Conservation (phyloP, 2,888 invertebrate species). For the Pycnomerus fuliginosus region DNA sequence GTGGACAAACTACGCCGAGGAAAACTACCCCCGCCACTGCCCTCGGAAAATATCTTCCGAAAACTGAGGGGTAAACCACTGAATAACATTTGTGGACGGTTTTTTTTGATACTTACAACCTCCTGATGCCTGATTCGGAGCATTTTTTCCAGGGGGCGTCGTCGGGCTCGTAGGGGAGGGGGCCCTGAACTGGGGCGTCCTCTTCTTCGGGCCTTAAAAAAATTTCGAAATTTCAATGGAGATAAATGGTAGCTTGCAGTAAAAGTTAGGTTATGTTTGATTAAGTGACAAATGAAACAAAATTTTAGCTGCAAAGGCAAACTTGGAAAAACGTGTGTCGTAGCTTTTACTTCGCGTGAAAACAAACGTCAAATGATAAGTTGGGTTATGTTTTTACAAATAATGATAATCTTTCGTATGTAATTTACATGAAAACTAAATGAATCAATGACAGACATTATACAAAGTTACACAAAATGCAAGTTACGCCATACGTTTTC, state of each 20-base stretch:
- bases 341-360: no score
- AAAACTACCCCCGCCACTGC: slow-evolving; percentile 71
- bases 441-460: no score
- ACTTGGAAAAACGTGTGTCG: no score
- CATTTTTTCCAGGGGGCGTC: slow-evolving; percentile 93
- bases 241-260: no score
- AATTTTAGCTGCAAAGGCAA: no score
- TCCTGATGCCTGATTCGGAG: slow-evolving; percentile 83
- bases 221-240: no score
- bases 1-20: slow-evolving; percentile 79
- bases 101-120: slow-evolving; percentile 70
- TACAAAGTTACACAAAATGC: no score
- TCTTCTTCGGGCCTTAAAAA: slow-evolving; percentile 60
- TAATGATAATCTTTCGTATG: no score
- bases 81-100: not conserved
- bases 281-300: no score
- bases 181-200: slow-evolving; percentile 94
- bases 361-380: slow-evolving; percentile 2
- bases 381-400: slow-evolving; percentile 3
- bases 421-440: no score
- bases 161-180: slow-evolving; percentile 93
- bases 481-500: no score
- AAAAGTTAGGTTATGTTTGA: no score
- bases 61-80: slow-evolving; percentile 66
- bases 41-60: slow-evolving; percentile 86